Evolutionary conservation across 2,797 vertebrate genomes (phyloP), one percentile per base, ranked within the genome.

Genomic region (Staurois parvus): DNA sequence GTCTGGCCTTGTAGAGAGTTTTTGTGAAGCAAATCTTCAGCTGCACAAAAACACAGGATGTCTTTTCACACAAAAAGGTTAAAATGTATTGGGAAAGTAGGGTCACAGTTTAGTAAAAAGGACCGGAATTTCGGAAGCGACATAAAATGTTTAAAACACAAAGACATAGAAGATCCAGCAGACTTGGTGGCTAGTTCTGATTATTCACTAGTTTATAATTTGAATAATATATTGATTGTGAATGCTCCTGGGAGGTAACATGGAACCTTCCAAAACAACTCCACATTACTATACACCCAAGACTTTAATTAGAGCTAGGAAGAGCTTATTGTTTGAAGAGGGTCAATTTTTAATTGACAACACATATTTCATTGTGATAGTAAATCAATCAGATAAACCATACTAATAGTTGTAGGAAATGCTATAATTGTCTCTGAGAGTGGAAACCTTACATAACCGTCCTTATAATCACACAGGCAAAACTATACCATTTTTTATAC

Each of bases 331-430:
- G 24, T 62, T 28, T 32, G 12, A 56, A 67, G 15, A 77, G 34
- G 37, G 74, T 84, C 82, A 84, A 72, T 72, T 48, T 59, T 78
- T 12, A 84, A 59, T 84, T 52, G 75, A 78, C 83, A 84, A 75
- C 37, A 19, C 56, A 84, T 84, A 72, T 84, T 84, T 72, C 67
- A 79, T 66, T 73, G 45, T 72, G 67, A 84, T 72, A 42, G 76
- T 79, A 79, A 84, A 84, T 84, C 76, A 73, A 84, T 79, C 29
- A 66, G 56, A 62, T 66, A 79, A 84, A 84, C 29, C 19, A 78
- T 78, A 72, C 48, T 59, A 64, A 78, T 84, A 56, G 28, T 42
- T 48, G 64, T 37, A 76, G 72, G 24, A 76, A 76, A 64, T 76
- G 26, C 64, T 59, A 30, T 84, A 76, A 83, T 83, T 83, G 73